Evolutionary conservation across 2,113 vertebrate species (phyloP).

Genomic region (Pelusios castaneus): DNA sequence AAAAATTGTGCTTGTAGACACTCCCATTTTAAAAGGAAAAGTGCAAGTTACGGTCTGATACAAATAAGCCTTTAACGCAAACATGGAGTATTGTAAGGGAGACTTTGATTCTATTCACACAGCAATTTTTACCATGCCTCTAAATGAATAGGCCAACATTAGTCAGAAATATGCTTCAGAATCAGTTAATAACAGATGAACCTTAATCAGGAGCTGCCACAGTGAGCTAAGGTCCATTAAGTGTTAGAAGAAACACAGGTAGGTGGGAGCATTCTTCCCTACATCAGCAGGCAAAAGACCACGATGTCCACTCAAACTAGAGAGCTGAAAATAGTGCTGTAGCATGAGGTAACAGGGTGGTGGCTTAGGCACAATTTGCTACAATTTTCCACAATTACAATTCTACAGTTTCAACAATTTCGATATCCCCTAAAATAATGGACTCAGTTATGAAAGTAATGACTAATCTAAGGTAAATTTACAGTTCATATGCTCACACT

Average conservation of each 20-base stretch:
- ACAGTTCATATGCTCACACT: neutral
- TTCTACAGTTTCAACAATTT: neutral
- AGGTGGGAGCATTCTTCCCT: neutral
- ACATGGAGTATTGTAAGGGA: no score
- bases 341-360: neutral
- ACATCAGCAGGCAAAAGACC: no score
- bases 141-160: neutral
- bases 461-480: neutral
- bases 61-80: no score
- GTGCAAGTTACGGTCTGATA: neutral
- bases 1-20: neutral
- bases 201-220: neutral
- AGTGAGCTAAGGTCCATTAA: neutral
- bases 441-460: neutral
- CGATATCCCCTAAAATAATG: neutral
- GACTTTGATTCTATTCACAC: no score
- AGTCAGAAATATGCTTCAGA: neutral
- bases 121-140: no score
- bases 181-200: neutral
- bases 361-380: neutral
- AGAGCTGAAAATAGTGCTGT: neutral
- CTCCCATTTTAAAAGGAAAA: neutral
- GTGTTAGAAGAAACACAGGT: neutral
- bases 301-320: neutral
- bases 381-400: no score